Evolutionary conservation across 2,797 vertebrate genomes (phyloP).

Genomic region (Eurystomus glaucurus): DNA sequence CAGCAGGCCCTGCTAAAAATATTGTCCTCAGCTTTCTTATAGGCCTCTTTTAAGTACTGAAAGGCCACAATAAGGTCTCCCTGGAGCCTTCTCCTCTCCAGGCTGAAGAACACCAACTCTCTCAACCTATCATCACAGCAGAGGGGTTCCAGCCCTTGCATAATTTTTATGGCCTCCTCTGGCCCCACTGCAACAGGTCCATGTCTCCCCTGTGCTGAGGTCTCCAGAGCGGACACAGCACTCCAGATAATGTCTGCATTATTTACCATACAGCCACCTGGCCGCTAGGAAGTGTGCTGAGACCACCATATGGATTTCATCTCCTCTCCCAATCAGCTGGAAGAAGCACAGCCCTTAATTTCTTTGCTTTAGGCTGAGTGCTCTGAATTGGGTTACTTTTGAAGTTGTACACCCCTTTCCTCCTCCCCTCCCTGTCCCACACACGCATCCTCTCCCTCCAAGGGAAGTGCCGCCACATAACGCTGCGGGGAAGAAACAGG

Average conservation of each 20-base stretch:
- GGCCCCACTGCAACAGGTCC: not conserved
- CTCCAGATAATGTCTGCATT: not conserved
- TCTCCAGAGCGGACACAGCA: not conserved
- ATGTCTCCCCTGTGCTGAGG: not conserved
- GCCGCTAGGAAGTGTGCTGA: slow-evolving; percentile 25
- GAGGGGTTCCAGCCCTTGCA: not conserved
- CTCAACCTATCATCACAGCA: not conserved
- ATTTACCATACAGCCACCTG: not conserved
- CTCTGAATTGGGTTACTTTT: slow-evolving; percentile 3
- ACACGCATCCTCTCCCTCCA: fast-evolving
- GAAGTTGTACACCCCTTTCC: not conserved
- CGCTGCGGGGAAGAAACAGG: not conserved
- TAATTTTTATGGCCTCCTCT: not conserved
- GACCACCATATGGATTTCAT: slow-evolving; percentile 5
- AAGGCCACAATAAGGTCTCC: not conserved
- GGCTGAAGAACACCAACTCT: not conserved
- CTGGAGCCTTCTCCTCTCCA: not conserved
- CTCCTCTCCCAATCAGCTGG: not conserved
- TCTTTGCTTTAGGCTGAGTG: slow-evolving; percentile 14
- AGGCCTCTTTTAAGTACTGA: too few species aligned
- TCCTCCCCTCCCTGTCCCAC: slow-evolving; percentile 9
- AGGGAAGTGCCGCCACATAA: not conserved
- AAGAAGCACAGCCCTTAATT: not conserved
- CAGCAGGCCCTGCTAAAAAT: not conserved
- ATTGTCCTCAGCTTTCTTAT: not conserved